Evolutionary conservation across 2,797 vertebrate genomes (phyloP).

Genomic region (Rhincodon typus): DNA sequence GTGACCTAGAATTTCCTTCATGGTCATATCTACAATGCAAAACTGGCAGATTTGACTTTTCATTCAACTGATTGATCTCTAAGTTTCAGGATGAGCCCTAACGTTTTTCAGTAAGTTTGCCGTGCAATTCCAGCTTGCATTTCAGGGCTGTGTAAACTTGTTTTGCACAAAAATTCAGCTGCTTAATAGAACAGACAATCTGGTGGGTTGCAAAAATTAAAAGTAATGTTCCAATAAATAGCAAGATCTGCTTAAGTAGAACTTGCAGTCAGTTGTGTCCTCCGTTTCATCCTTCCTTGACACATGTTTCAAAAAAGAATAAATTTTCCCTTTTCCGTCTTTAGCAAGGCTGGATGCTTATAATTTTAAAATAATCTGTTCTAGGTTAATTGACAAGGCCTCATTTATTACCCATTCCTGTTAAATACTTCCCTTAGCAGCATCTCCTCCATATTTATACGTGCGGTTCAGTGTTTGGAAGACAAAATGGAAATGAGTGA

Average conservation of each 20-base stretch:
- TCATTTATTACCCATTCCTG: no score
- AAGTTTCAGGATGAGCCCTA: background rate
- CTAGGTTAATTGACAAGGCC: no score
- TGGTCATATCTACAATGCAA: background rate
- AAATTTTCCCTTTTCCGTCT: no score
- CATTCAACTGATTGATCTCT: background rate
- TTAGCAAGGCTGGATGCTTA: no score
- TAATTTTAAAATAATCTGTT: no score
- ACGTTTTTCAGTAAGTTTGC: background rate
- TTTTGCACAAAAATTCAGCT: background rate
- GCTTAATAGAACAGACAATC: background rate
- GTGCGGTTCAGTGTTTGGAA: no score
- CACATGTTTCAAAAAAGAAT: no score
- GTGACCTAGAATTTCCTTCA: background rate
- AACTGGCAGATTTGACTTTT: background rate
- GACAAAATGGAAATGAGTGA: no score
- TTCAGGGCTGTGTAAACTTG: background rate
- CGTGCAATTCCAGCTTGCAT: background rate
- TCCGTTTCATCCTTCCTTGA: no score
- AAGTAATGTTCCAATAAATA: background rate
- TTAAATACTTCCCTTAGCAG: no score
- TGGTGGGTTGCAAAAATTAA: background rate
- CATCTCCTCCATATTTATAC: no score
- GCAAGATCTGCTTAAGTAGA: background rate
- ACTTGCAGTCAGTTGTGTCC: background rate